Percentiles rank a stretch among this genome's conserved stretches.
Conservation (phyloP, 2,888 invertebrate genomes). For the Heterodera filipjevi region DNA sequence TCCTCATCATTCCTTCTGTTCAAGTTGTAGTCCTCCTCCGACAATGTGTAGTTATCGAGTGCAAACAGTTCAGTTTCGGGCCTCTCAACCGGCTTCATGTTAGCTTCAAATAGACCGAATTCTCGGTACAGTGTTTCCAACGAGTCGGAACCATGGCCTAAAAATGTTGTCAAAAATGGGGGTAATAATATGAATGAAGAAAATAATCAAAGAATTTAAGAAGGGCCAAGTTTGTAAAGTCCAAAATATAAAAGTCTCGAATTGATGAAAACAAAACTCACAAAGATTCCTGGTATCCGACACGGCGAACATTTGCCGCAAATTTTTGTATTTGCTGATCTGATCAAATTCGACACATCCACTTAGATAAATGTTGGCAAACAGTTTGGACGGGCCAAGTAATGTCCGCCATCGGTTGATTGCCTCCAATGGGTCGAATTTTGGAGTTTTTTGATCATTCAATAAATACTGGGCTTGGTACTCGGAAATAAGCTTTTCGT, state of each 20-base stretch:
- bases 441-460: neutral
- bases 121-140: conserved; percentile 22
- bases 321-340: conserved; percentile 6
- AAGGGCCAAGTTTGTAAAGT: neutral
- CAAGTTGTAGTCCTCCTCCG: neutral
- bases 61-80: conserved; percentile 28
- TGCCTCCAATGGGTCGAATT: conserved; percentile 4
- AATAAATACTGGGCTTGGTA: neutral
- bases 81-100: conserved; percentile 22
- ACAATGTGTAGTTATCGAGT: conserved; percentile 10
- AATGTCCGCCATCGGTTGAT: conserved; percentile 29
- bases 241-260: too few species aligned
- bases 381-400: conserved; percentile 33
- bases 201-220: too few species aligned
- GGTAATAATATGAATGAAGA: too few species aligned
- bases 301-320: conserved; percentile 31
- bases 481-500: neutral
- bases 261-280: too few species aligned
- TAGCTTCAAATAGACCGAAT: conserved; percentile 29
- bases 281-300: conserved; percentile 36
- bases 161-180: neutral
- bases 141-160: conserved; percentile 33
- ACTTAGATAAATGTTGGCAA: conserved; percentile 26
- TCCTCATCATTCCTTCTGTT: neutral
- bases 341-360: conserved; percentile 11